These are phyloP conservation scores for Apantesis nais DNA, from an alignment of 2,888 invertebrate species.

Conservation along the genomic window DNA sequence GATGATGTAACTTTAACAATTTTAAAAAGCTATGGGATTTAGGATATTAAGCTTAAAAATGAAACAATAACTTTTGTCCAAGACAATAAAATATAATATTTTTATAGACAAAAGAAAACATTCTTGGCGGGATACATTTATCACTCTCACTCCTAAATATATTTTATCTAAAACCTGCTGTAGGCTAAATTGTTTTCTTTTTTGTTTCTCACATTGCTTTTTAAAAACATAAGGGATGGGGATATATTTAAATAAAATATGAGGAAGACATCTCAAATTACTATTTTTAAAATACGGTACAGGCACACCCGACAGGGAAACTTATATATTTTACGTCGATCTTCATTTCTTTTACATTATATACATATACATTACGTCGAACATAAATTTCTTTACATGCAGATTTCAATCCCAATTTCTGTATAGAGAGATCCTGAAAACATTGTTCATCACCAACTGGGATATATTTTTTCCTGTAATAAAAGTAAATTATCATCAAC, in stretches of 20 bases:
- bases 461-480: constrained; percentile 2
- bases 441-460: constrained; percentile 5
- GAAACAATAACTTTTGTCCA: background rate
- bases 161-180: no score
- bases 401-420: constrained; percentile 2
- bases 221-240: background rate
- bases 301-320: constrained; percentile 4
- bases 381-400: background rate
- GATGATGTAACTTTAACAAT: no score
- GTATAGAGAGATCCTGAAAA: constrained; percentile 5
- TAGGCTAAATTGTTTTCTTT: background rate
- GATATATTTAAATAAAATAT: background rate
- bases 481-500: background rate
- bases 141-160: no score
- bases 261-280: background rate
- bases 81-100: background rate
- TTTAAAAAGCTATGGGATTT: no score
- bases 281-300: background rate
- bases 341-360: background rate
- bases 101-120: no score
- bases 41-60: background rate
- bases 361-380: background rate
- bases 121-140: no score
- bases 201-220: background rate
- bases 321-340: background rate